A percentile compares a stretch with the other conserved stretches of the same genome.
These are phyloP conservation scores for Lophius piscatorius DNA, from an alignment of 2,113 vertebrate genomes.

Conservation along the genomic window DNA sequence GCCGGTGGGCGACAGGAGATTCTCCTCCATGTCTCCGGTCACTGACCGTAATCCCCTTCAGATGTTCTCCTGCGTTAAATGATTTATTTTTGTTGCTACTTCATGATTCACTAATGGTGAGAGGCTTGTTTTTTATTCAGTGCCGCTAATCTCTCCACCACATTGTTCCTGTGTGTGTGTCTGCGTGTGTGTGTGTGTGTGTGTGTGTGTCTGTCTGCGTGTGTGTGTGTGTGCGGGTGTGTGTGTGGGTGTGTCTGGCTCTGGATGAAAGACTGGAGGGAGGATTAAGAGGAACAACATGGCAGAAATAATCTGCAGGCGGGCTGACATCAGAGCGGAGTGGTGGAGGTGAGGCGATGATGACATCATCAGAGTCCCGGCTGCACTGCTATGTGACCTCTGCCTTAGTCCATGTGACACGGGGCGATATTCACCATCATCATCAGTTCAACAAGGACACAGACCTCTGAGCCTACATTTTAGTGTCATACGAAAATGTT, in stretches of 20 bases:
- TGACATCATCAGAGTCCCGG: constrained; percentile 4
- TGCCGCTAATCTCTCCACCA: too few relatives aligned
- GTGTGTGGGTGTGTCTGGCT: constrained; percentile 31
- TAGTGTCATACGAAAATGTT: too few relatives aligned
- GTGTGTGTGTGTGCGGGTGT: constrained; percentile 3
- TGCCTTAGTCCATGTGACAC: neutral
- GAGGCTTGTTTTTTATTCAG: too few relatives aligned
- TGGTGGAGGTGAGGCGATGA: constrained; percentile 32
- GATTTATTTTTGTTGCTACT: too few relatives aligned
- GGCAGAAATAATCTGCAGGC: constrained; percentile 59
- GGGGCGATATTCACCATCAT: too few relatives aligned
- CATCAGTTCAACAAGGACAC: too few relatives aligned
- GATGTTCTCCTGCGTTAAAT: too few relatives aligned
- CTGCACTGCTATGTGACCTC: neutral
- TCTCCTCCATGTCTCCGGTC: too few relatives aligned
- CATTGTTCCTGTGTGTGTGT: constrained; percentile 6
- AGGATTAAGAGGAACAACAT: constrained; percentile 64
- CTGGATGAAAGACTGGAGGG: constrained; percentile 57
- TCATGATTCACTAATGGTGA: too few relatives aligned
- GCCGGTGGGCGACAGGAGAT: too few relatives aligned
- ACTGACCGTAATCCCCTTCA: too few relatives aligned
- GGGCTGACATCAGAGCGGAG: constrained; percentile 35
- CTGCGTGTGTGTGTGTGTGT: constrained; percentile 12
- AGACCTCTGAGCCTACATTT: too few relatives aligned
- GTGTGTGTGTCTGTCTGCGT: constrained; percentile 13